Conservation (phyloP, 2,797 vertebrate genomes). For the Sparidentex hasta region DNA sequence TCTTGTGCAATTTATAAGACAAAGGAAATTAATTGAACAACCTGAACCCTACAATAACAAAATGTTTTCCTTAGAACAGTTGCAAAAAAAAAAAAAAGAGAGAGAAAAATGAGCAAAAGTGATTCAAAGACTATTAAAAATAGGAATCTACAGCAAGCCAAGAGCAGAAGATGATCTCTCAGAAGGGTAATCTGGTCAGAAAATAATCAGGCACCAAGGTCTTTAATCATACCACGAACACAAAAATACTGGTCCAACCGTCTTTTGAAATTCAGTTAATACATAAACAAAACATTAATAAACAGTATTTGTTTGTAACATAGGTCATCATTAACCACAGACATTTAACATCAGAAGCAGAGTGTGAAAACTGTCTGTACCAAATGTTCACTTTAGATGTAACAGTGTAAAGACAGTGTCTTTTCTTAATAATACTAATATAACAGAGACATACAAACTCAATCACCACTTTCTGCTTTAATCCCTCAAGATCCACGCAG, state of each 20-base stretch:
- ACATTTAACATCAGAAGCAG: too few species aligned
- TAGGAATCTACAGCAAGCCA: background rate
- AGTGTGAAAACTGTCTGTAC: too few species aligned
- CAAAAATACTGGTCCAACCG: background rate
- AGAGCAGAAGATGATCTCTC: background rate
- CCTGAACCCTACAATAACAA: slow-evolving; percentile 8
- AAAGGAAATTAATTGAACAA: slow-evolving; percentile 48
- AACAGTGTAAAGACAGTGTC: too few species aligned
- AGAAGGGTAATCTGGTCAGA: slow-evolving; percentile 1
- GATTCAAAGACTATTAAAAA: slow-evolving; percentile 2
- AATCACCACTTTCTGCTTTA: background rate
- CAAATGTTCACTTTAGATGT: too few species aligned
- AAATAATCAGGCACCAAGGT: slow-evolving; percentile 8
- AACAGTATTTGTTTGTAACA: too few species aligned
- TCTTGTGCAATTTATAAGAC: slow-evolving; percentile 48
- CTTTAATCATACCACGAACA: background rate
- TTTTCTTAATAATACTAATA: background rate
- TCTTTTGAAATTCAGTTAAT: background rate
- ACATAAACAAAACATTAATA: background rate
- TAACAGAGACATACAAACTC: background rate
- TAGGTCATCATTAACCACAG: too few species aligned
- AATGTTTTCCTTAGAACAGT: slow-evolving; percentile 14
- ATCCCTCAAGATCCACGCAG: background rate
- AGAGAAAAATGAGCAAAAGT: slow-evolving; percentile 12
- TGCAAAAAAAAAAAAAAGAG: background rate